Evolutionary conservation across 2,888 invertebrate genomes (phyloP).

Genomic region (Hedya salicella): DNA sequence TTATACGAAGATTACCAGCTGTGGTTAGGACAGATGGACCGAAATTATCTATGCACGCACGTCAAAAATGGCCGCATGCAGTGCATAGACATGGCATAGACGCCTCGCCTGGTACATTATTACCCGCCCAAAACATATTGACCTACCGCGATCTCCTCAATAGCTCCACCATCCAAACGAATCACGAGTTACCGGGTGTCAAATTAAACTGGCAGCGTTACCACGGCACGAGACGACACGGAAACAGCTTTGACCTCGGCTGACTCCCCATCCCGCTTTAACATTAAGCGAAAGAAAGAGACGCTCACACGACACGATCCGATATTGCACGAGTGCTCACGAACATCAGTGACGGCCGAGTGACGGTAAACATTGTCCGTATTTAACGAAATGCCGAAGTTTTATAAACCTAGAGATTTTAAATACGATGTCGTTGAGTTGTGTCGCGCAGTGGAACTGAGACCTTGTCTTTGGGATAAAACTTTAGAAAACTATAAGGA

Average conservation of each 20-base stretch:
- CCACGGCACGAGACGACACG: constrained; percentile 51
- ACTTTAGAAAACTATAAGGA: constrained; percentile 74
- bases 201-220: constrained; percentile 50
- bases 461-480: constrained; percentile 77
- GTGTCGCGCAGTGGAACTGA: constrained; percentile 61
- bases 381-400: constrained; percentile 39
- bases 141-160: background rate
- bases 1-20: no score
- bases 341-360: constrained; percentile 65
- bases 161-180: background rate
- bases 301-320: constrained; percentile 63
- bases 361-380: constrained; percentile 61
- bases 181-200: constrained; percentile 45
- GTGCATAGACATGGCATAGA: no score
- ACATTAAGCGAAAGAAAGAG: constrained; percentile 48
- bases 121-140: background rate
- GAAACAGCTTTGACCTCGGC: constrained; percentile 64
- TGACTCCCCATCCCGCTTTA: constrained; percentile 52
- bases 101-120: background rate
- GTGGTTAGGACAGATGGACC: no score
- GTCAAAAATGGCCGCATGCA: background rate
- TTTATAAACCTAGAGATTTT: constrained; percentile 58
- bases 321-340: constrained; percentile 53
- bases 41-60: background rate
- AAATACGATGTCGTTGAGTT: constrained; percentile 70